phyloP scores from a whole-genome alignment of 2,113 vertebrate genomes.

The Leucoraja erinaceus region DNA sequence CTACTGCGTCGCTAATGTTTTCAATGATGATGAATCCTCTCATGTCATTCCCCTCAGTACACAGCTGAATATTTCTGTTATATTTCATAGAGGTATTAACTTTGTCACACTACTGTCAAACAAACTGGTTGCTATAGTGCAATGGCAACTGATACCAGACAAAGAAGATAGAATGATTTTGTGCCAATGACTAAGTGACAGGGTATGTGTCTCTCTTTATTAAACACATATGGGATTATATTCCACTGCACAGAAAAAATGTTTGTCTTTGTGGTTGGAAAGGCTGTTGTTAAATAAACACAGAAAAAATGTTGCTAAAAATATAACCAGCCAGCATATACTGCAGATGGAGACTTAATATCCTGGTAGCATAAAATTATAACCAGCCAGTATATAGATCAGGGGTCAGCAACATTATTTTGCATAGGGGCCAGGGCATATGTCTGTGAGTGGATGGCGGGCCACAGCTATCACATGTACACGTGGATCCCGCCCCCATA shows the following conservation, averaged over 20 bases:
- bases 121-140: not conserved
- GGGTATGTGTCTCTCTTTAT: not conserved
- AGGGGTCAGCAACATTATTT: too few species aligned
- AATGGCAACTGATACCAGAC: not conserved
- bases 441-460: too few species aligned
- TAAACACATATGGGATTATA: not conserved
- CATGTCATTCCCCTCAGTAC: not conserved
- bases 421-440: too few species aligned
- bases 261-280: not conserved
- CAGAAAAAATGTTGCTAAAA: not conserved
- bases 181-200: not conserved
- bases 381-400: too few species aligned
- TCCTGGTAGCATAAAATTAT: not conserved
- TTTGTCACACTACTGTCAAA: not conserved
- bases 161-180: not conserved
- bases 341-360: not conserved
- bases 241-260: not conserved
- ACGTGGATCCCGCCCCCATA: too few species aligned
- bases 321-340: not conserved
- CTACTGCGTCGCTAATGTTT: too few species aligned
- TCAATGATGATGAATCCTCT: too few species aligned
- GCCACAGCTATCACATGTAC: too few species aligned
- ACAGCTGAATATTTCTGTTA: not conserved
- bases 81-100: not conserved
- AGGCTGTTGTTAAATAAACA: not conserved